Evolutionary conservation across 2,113 vertebrate species (phyloP).

Genomic region (Otis tarda): DNA sequence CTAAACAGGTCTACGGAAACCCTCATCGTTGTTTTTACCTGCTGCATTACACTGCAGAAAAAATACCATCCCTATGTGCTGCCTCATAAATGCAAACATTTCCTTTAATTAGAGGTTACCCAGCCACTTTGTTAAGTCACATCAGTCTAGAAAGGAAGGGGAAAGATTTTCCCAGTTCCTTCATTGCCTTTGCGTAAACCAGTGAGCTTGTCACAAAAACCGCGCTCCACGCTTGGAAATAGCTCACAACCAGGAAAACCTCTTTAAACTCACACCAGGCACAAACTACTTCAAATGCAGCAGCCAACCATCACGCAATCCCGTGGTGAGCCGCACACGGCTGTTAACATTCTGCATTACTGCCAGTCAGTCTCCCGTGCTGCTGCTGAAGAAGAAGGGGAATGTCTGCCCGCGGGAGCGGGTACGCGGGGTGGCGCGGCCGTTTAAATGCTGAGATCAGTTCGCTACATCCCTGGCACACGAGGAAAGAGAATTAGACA

Average conservation of each 20-base stretch:
- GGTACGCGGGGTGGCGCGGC: background rate
- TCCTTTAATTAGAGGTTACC: background rate
- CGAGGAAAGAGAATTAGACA: background rate
- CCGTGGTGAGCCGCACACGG: background rate
- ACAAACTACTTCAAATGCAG: background rate
- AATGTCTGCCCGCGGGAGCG: background rate
- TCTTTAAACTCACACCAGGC: background rate
- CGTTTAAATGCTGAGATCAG: background rate
- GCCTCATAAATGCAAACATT: background rate
- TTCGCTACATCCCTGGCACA: background rate
- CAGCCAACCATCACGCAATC: background rate
- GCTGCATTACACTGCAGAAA: background rate
- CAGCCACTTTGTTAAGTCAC: background rate
- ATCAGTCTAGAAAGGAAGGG: background rate
- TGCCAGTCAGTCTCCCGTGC: background rate
- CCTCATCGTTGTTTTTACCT: background rate
- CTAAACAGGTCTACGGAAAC: background rate
- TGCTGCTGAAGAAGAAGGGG: background rate
- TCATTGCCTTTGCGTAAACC: background rate
- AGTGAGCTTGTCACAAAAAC: background rate
- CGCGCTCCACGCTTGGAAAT: accelerated
- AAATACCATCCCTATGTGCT: background rate
- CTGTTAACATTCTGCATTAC: conserved; percentile 10
- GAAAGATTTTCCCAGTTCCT: background rate
- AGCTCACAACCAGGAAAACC: background rate